Conservation (phyloP, 2,113 vertebrate genomes). For the Phodopus roborovskii region DNA sequence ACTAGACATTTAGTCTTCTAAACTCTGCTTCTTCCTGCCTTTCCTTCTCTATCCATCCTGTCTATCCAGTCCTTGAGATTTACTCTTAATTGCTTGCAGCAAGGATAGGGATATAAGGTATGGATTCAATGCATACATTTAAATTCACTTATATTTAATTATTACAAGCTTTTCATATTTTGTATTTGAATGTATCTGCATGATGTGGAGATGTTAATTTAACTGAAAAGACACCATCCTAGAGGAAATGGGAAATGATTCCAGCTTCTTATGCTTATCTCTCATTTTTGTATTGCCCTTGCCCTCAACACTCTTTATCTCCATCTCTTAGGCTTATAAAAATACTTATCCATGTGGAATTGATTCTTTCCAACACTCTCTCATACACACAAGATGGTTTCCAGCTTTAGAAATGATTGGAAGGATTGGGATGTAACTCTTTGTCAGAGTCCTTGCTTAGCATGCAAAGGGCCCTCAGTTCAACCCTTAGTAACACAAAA, state of each 20-base stretch:
- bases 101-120: slow-evolving; percentile 8
- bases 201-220: slow-evolving; percentile 40
- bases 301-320: not conserved
- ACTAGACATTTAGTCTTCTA: slow-evolving; percentile 17
- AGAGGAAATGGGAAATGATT: slow-evolving; percentile 30
- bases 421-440: not conserved
- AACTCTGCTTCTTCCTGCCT: not conserved
- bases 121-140: not conserved
- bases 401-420: slow-evolving; percentile 34
- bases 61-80: slow-evolving; percentile 52
- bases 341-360: not conserved
- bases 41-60: slow-evolving; percentile 11
- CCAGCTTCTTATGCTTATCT: slow-evolving; percentile 6
- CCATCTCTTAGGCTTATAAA: slow-evolving; percentile 56
- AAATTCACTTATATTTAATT: slow-evolving; percentile 55
- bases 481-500: not conserved
- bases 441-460: not conserved
- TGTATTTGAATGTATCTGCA: slow-evolving; percentile 34
- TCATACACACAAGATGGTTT: not conserved
- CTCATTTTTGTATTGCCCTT: not conserved
- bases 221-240: slow-evolving; percentile 24
- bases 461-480: not conserved
- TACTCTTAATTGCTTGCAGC: slow-evolving; percentile 45
- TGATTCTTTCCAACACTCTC: not conserved
- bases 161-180: slow-evolving; percentile 26